phyloP scores from a whole-genome alignment of 37 sponge, comb jelly and placozoan genomes.

The Spongilla lacustris region DNA sequence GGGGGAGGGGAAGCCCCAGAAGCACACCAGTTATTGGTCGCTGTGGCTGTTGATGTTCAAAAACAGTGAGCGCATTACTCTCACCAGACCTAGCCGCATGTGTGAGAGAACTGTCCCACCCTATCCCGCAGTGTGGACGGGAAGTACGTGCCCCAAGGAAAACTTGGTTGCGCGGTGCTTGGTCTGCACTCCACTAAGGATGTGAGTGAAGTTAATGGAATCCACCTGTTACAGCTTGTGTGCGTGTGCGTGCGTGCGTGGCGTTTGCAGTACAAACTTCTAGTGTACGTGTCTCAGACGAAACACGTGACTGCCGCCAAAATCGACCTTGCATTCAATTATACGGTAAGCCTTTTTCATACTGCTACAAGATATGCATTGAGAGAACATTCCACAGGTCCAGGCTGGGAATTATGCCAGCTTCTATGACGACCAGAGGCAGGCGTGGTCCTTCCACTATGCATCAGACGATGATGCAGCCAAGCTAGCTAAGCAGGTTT shows the following conservation, averaged over 20 bases:
- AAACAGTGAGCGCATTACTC: constrained; percentile 58
- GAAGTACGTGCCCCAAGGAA: constrained; percentile 82
- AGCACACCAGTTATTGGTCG: constrained; percentile 50
- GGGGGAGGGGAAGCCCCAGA: constrained; percentile 20
- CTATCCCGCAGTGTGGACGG: constrained; percentile 69
- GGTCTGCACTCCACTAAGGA: constrained; percentile 67
- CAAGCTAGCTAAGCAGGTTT: constrained; percentile 80
- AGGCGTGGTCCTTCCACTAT: constrained; percentile 91
- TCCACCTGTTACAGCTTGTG: not conserved
- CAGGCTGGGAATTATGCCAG: constrained; percentile 87
- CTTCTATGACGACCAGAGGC: constrained; percentile 93
- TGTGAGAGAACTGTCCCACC: not conserved
- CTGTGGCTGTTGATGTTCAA: constrained; percentile 65
- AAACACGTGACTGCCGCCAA: constrained; percentile 72
- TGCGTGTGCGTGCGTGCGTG: too few relatives aligned
- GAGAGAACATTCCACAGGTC: constrained; percentile 24
- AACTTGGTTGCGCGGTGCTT: constrained; percentile 81
- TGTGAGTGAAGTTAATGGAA: constrained; percentile 25
- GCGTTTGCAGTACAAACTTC: constrained; percentile 85
- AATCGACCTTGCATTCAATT: constrained; percentile 70
- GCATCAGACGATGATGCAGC: constrained; percentile 45
- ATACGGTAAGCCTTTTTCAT: constrained; percentile 56
- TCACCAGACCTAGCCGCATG: not conserved
- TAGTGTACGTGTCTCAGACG: constrained; percentile 78
- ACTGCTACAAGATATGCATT: not conserved